Conservation (phyloP, 2,797 vertebrate genomes). For the Valencia hispanica region DNA sequence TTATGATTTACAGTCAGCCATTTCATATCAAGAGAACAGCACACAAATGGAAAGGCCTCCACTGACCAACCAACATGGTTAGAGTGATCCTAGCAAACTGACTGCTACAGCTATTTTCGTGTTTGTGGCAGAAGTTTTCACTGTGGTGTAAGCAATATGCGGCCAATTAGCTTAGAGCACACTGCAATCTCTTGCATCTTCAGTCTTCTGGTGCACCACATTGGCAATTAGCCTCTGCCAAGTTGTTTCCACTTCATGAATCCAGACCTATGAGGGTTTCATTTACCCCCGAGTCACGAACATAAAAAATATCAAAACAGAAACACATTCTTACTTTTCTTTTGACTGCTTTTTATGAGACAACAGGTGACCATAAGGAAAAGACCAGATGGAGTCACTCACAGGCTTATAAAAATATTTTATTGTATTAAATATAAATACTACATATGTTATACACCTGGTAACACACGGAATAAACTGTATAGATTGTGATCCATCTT, state of each 20-base stretch:
- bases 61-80: conserved; percentile 51
- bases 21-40: conserved; percentile 48
- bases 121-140: conserved; percentile 36
- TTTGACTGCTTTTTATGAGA: conserved; percentile 25
- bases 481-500: no score
- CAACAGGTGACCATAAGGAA: conserved; percentile 2
- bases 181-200: conserved; percentile 49
- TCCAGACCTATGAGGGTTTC: conserved; percentile 55
- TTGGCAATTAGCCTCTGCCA: conserved; percentile 30
- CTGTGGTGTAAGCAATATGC: conserved; percentile 41
- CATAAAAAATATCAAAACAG: conserved; percentile 32
- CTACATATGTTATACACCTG: no score
- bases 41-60: conserved; percentile 49
- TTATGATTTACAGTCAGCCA: conserved; percentile 51
- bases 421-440: no score
- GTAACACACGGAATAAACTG: no score
- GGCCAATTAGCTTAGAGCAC: conserved; percentile 62
- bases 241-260: conserved; percentile 59
- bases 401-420: no score
- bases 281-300: conserved; percentile 51
- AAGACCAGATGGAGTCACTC: not conserved
- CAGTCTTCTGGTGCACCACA: conserved; percentile 17
- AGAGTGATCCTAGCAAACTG: not conserved
- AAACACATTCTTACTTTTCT: not conserved
- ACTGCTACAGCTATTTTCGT: conserved; percentile 21